Percentiles rank a stretch among this genome's conserved stretches.
These are phyloP conservation scores for Frieseomelitta varia DNA, from an alignment of 1,140 invertebrate genomes.

Conservation along the genomic window DNA sequence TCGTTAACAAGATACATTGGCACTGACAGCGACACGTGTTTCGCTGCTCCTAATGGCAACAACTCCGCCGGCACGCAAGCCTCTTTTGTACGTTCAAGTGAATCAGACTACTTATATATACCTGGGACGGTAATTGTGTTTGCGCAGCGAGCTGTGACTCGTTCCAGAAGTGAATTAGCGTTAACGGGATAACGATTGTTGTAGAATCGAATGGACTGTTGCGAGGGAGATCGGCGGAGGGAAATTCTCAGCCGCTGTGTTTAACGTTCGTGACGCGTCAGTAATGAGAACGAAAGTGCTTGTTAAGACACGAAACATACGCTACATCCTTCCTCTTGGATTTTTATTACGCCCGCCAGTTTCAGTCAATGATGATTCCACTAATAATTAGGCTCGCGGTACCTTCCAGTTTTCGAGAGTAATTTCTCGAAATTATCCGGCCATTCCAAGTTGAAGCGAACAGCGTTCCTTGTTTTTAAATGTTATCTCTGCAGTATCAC, in stretches of 20 bases:
- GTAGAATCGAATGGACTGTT: slow-evolving; percentile 19
- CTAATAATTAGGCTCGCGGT: background rate
- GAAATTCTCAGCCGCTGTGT: background rate
- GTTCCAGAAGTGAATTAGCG: slow-evolving; percentile 25
- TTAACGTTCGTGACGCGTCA: slow-evolving; percentile 4
- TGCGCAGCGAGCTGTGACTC: slow-evolving; percentile 11
- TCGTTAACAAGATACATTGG: background rate
- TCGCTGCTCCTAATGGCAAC: background rate
- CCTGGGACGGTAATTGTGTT: slow-evolving; percentile 20
- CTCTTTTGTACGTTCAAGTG: slow-evolving; percentile 1
- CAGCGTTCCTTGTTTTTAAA: background rate
- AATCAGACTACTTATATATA: slow-evolving; percentile 15
- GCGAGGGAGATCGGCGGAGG: no score
- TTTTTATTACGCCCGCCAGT: background rate
- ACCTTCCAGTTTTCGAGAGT: background rate
- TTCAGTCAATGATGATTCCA: background rate
- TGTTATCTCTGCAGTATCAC: no score
- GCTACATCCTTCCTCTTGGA: background rate
- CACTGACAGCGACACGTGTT: background rate
- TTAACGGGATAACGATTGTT: slow-evolving; percentile 38
- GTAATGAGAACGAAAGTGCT: background rate
- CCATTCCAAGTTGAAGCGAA: background rate
- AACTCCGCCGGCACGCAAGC: background rate
- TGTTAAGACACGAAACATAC: background rate
- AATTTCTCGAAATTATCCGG: background rate